phyloP scores from a whole-genome alignment of 2,888 invertebrate species.

The Alentia gelatinosa region DNA sequence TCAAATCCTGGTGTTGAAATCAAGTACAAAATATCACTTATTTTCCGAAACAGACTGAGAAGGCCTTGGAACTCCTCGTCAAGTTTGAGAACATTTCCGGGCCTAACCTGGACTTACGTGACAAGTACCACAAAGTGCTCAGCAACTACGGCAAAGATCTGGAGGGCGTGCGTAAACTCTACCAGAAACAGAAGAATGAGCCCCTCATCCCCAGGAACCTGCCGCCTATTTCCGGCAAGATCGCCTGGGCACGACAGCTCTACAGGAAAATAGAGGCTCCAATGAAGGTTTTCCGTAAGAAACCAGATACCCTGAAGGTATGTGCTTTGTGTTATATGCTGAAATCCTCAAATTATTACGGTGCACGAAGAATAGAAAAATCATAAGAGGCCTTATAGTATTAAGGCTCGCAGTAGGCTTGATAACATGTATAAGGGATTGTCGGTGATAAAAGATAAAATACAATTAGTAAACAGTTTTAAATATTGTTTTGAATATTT shows the following conservation, averaged over 20 bases:
- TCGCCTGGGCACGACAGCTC: conserved; percentile 90
- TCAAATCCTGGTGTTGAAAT: no score
- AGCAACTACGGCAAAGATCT: conserved; percentile 87
- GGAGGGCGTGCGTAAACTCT: conserved; percentile 87
- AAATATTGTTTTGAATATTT: no score
- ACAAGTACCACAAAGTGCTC: conserved; percentile 80
- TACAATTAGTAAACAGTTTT: no score
- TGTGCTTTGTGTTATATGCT: neutral
- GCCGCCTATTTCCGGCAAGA: conserved; percentile 92
- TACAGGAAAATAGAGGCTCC: conserved; percentile 91
- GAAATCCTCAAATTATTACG: neutral
- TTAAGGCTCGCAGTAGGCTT: no score
- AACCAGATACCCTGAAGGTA: conserved; percentile 78
- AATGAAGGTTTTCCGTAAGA: conserved; percentile 83
- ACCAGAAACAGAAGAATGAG: conserved; percentile 92
- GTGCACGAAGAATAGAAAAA: no score
- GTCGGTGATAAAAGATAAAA: no score
- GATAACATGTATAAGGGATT: no score
- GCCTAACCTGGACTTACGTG: conserved; percentile 79
- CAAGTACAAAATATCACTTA: neutral
- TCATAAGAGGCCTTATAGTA: no score
- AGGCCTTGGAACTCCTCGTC: conserved; percentile 77
- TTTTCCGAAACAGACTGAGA: conserved; percentile 76
- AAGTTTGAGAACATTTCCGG: conserved; percentile 80
- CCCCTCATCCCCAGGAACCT: conserved; percentile 93